A percentile compares a stretch with the other conserved stretches of the same genome.
Evolutionary conservation across 2,797 vertebrate genomes (phyloP).

Genomic region (Lithobates sylvaticus): DNA sequence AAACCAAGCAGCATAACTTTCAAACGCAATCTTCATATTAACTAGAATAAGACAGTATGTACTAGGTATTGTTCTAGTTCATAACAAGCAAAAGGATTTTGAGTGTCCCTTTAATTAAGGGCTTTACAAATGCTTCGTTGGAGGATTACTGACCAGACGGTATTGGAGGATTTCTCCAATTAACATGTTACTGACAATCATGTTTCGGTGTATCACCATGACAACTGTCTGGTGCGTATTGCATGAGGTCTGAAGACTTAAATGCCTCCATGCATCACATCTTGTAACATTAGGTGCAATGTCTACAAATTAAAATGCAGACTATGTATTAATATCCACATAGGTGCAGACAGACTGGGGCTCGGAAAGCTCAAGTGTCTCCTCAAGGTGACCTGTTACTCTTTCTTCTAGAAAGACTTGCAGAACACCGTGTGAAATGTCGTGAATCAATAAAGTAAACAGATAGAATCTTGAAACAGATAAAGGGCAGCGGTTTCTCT

Average conservation of each 20-base stretch:
- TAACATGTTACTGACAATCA: constrained; percentile 25
- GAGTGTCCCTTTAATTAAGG: background rate
- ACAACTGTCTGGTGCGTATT: background rate
- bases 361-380: constrained; percentile 26
- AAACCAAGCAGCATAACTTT: background rate
- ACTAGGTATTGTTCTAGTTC: background rate
- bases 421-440: constrained; percentile 56
- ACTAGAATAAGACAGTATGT: background rate
- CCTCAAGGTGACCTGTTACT: constrained; percentile 59
- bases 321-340: constrained; percentile 28
- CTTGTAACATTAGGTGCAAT: constrained; percentile 20
- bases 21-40: background rate
- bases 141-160: constrained; percentile 9
- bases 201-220: constrained; percentile 2
- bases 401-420: constrained; percentile 55
- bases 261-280: background rate
- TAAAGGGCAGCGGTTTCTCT: constrained; percentile 60
- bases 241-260: background rate
- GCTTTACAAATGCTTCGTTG: background rate
- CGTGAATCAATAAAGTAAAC: constrained; percentile 62
- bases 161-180: constrained; percentile 31
- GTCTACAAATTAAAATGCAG: constrained; percentile 43
- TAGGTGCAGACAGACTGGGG: constrained; percentile 34
- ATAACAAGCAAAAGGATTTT: constrained; percentile 1
- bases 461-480: constrained; percentile 61